These are phyloP conservation scores for Ornithorhynchus anatinus DNA, from an alignment of 2,113 vertebrate species.

Conservation along the genomic window DNA sequence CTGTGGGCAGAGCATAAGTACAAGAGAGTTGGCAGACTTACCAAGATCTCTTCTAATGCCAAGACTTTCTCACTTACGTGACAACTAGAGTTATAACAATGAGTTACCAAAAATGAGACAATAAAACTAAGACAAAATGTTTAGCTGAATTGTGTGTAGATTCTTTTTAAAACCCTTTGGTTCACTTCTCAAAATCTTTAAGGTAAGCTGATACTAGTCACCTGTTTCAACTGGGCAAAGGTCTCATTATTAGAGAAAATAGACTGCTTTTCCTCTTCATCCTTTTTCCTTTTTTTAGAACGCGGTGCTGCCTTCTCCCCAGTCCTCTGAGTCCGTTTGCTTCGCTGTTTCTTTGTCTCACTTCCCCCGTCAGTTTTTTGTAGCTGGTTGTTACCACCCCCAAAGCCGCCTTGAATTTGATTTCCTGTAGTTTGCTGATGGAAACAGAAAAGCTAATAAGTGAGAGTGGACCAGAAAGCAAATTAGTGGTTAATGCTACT, in stretches of 20 bases:
- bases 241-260: constrained; percentile 75
- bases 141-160: too few species aligned
- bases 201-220: constrained; percentile 30
- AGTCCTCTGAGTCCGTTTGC: constrained; percentile 75
- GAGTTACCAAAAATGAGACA: too few species aligned
- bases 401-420: constrained; percentile 67
- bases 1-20: too few species aligned
- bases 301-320: constrained; percentile 83
- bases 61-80: too few species aligned
- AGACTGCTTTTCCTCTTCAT: constrained; percentile 86
- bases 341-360: constrained; percentile 86
- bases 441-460: constrained; percentile 40
- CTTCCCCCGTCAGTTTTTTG: constrained; percentile 74
- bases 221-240: constrained; percentile 88
- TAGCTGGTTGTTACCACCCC: constrained; percentile 71
- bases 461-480: neutral
- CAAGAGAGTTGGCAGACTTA: too few species aligned
- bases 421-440: constrained; percentile 71
- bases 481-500: neutral
- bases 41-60: too few species aligned
- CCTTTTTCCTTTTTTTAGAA: constrained; percentile 89
- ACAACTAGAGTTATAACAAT: too few species aligned
- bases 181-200: neutral
- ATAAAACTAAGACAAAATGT: neutral
- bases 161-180: neutral